Evolutionary conservation across 2,888 invertebrate genomes (phyloP).

Genomic region (Leucophora obtusa): DNA sequence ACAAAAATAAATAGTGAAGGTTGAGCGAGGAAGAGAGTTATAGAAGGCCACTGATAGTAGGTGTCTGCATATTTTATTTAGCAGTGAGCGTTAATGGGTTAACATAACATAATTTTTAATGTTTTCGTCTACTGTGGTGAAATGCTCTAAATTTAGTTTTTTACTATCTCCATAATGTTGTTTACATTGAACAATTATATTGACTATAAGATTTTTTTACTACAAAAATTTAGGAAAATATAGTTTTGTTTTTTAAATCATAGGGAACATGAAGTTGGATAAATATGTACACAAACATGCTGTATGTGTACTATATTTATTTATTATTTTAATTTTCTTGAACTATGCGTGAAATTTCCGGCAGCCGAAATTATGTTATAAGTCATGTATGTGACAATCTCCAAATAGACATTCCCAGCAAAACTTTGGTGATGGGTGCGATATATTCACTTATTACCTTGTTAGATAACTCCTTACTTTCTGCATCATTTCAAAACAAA

Average conservation of each 20-base stretch:
- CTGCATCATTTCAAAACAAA: no score
- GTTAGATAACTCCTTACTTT: no score
- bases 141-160: constrained; percentile 20
- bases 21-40: no score
- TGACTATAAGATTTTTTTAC: background rate
- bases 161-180: background rate
- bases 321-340: background rate
- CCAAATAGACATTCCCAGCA: constrained; percentile 12
- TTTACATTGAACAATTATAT: constrained; percentile 4
- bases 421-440: no score
- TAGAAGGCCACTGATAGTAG: no score
- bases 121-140: constrained; percentile 7
- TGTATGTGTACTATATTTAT: background rate
- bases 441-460: no score
- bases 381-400: constrained; percentile 29
- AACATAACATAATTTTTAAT: no score
- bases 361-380: constrained; percentile 24
- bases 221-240: background rate
- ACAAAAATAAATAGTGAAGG: no score
- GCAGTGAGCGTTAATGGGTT: no score
- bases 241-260: constrained; percentile 7
- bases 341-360: constrained; percentile 25
- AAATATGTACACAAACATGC: background rate
- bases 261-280: background rate
- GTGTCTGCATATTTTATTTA: no score